These are phyloP conservation scores for Calameuta idolon DNA, from an alignment of 2,888 invertebrate species.

Conservation along the genomic window DNA sequence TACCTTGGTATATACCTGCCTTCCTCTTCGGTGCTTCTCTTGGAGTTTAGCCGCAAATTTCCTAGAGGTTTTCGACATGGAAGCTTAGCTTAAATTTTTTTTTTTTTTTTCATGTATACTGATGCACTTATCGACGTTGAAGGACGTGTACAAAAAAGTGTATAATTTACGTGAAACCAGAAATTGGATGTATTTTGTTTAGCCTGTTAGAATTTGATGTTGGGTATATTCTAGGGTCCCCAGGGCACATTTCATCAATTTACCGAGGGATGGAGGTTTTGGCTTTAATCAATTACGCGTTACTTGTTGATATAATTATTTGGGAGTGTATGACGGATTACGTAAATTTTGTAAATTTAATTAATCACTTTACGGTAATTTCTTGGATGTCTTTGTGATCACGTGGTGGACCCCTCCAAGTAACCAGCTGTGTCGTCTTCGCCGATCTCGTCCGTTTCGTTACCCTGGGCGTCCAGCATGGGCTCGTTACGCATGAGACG, in stretches of 20 bases:
- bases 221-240: background rate
- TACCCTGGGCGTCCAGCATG: slow-evolving; percentile 56
- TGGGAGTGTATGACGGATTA: background rate
- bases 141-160: too few species aligned
- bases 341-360: background rate
- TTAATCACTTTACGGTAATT: background rate
- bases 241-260: background rate
- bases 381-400: background rate
- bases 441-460: slow-evolving; percentile 50
- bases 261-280: background rate
- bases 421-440: slow-evolving; percentile 32
- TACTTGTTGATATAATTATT: background rate
- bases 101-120: background rate
- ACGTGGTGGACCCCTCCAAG: background rate
- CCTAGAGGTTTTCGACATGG: background rate
- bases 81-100: background rate
- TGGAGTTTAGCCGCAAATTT: background rate
- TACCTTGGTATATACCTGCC: background rate
- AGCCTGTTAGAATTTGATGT: background rate
- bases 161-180: background rate
- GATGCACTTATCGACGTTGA: background rate
- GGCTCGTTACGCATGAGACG: slow-evolving; percentile 56
- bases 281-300: background rate
- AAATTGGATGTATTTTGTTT: background rate
- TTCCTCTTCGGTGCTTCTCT: background rate